These are phyloP conservation scores for Cheilosia variabilis DNA, from an alignment of 2,888 invertebrate species.

Conservation along the genomic window DNA sequence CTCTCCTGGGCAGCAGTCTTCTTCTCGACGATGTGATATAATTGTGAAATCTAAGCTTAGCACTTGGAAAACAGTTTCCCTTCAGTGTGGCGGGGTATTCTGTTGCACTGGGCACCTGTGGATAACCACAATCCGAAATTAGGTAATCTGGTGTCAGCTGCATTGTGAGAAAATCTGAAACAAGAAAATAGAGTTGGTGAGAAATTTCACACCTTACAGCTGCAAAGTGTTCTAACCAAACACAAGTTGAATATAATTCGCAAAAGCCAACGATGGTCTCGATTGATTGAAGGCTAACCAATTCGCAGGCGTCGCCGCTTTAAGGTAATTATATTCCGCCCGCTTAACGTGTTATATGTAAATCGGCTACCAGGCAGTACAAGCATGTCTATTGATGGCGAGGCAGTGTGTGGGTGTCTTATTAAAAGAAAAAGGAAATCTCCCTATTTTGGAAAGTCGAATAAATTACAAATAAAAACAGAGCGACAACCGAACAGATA, in stretches of 20 bases:
- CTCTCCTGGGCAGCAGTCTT: constrained; percentile 78
- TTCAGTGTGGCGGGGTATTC: constrained; percentile 39
- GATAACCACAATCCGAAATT: constrained; percentile 80
- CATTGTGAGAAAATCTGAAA: constrained; percentile 47
- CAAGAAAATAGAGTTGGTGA: constrained; percentile 26
- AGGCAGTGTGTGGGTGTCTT: constrained; percentile 25
- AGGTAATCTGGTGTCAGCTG: constrained; percentile 80
- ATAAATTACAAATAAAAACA: constrained; percentile 48
- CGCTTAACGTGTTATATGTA: constrained; percentile 15
- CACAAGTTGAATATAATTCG: neutral
- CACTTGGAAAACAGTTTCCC: constrained; percentile 28
- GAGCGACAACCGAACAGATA: neutral
- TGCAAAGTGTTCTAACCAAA: constrained; percentile 29
- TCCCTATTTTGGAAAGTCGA: constrained; percentile 60
- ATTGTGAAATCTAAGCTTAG: constrained; percentile 56
- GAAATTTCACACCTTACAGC: constrained; percentile 33
- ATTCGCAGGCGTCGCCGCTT: constrained; percentile 4
- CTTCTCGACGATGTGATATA: constrained; percentile 70
- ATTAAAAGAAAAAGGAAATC: constrained; percentile 5
- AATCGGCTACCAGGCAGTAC: constrained; percentile 36
- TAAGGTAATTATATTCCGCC: constrained; percentile 22
- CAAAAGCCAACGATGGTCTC: neutral
- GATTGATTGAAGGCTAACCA: constrained; percentile 13
- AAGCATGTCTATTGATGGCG: constrained; percentile 35
- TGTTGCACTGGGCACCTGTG: constrained; percentile 70